Base-by-base conservation (phyloP, 2,113 vertebrate species). In the Petromus typicus region DNA sequence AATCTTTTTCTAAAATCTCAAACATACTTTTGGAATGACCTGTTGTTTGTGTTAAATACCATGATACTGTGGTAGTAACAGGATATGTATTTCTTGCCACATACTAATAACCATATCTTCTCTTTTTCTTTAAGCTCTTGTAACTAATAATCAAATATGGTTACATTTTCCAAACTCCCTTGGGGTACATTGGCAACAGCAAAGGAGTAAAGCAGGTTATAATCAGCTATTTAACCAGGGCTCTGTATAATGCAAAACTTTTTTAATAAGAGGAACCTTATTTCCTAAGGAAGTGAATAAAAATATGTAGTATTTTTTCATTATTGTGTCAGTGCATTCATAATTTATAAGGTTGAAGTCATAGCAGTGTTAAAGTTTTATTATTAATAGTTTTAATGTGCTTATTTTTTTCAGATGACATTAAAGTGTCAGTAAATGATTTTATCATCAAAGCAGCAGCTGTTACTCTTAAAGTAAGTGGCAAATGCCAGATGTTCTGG, bases 361-460 rank as follows among this genome's bases (percentile, higher is more conserved):
- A 25, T 69, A 82, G 51, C 73, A 82, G 6, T 80, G 27, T 89
- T 84, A n/a, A 84, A 45, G 23, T 75, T 97, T 73, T 89, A 48
- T 78, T 80, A 88, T 66, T 0, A 25, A 96, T 71, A 94, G 86
- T 78, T 75, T 95, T 61, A 95, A 88, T 98, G 92, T 97, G 75
- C 84, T 97, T 97, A 91, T 98, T 97, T 95, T 98, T 97, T 98
- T 87, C 97, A 99, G 99, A 99, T 97, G 98, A 99, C 90, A 98
- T 99, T 98, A 99, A 99, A 98, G 99, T 99, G 56, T 99, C 99
- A n/a, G 99, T 99, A 97, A 99, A 99, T 94, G 99, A 99, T 97
- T 99, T 99, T 98, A 99, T 99, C 98, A 99, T 99, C 98, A 99
- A 99, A 98, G 99, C 99, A 92, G 99, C 98, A 89, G 99, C 99